Evolutionary conservation across 2,113 vertebrate genomes (phyloP).

Genomic region (Taurulus bubalis): DNA sequence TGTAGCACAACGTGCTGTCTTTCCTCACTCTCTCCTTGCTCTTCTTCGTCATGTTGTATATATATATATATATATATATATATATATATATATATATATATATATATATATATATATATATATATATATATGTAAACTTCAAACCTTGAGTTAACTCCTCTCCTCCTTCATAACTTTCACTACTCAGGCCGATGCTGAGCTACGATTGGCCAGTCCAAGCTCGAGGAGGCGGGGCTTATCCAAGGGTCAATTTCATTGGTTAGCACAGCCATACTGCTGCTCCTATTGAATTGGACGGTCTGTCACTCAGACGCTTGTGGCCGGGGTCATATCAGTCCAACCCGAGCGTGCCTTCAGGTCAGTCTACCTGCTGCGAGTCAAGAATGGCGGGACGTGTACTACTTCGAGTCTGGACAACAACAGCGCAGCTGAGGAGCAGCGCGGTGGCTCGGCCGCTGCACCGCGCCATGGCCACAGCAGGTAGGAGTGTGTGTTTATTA

Average conservation of each 20-base stretch:
- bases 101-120: too few relatives aligned
- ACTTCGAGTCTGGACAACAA: conserved; percentile 55
- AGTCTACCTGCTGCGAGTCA: not conserved
- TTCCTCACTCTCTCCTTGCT: too few relatives aligned
- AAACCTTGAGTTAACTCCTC: not conserved
- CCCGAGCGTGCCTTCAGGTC: not conserved
- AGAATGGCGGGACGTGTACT: conserved; percentile 76
- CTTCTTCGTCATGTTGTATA: too few relatives aligned
- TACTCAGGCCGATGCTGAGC: not conserved
- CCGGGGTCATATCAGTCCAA: conserved; percentile 48
- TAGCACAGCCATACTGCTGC: not conserved
- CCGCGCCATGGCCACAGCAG: conserved; percentile 61
- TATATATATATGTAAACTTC: too few relatives aligned
- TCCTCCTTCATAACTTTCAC: not conserved
- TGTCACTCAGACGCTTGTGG: conserved; percentile 29
- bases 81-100: too few relatives aligned
- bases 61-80: too few relatives aligned
- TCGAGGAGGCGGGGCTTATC: too few relatives aligned
- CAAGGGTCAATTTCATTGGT: conserved; percentile 26
- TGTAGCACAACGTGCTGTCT: too few relatives aligned
- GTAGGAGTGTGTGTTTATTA: conserved; percentile 20
- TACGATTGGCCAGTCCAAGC: too few relatives aligned
- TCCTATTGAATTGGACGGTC: conserved; percentile 52
- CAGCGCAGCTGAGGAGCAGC: conserved; percentile 39
- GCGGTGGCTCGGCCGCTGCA: conserved; percentile 8